Conservation (phyloP, 2,888 invertebrate genomes). For the Ochlodes sylvanus region DNA sequence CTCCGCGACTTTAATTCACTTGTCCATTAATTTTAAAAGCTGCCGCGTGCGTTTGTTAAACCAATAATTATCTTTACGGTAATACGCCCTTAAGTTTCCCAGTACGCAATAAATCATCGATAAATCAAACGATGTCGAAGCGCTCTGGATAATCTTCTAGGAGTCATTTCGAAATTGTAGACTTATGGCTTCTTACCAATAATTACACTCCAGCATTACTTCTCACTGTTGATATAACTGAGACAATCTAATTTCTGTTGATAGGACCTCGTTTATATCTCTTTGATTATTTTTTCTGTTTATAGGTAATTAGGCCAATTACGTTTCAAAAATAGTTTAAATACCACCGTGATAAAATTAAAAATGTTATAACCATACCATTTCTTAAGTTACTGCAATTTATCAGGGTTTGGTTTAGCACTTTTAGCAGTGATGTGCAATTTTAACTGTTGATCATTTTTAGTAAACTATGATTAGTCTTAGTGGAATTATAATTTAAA, state of each 20-base stretch:
- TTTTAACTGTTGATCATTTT: too few species aligned
- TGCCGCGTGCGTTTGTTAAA: constrained; percentile 70
- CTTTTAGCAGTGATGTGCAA: too few species aligned
- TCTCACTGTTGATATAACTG: constrained; percentile 7
- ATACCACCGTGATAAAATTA: too few species aligned
- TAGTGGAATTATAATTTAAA: too few species aligned
- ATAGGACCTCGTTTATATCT: constrained; percentile 9
- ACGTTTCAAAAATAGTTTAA: too few species aligned
- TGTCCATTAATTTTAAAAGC: constrained; percentile 80
- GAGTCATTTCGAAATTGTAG: constrained; percentile 58
- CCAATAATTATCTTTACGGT: constrained; percentile 73
- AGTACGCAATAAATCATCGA: constrained; percentile 67
- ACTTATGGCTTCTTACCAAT: constrained; percentile 52
- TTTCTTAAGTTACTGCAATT: too few species aligned
- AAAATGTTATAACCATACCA: too few species aligned
- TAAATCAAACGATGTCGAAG: constrained; percentile 71
- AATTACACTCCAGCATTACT: constrained; percentile 18
- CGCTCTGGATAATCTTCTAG: constrained; percentile 52
- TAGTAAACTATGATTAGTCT: too few species aligned
- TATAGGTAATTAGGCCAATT: neutral
- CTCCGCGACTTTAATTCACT: constrained; percentile 76
- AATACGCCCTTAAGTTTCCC: constrained; percentile 63
- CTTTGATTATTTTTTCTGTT: neutral
- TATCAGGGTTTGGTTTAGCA: too few species aligned
- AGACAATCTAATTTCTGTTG: constrained; percentile 19